Percentiles rank a stretch among this genome's conserved stretches.
Evolutionary conservation across 2,888 invertebrate genomes (phyloP).

Genomic region (Blomia tropicalis): DNA sequence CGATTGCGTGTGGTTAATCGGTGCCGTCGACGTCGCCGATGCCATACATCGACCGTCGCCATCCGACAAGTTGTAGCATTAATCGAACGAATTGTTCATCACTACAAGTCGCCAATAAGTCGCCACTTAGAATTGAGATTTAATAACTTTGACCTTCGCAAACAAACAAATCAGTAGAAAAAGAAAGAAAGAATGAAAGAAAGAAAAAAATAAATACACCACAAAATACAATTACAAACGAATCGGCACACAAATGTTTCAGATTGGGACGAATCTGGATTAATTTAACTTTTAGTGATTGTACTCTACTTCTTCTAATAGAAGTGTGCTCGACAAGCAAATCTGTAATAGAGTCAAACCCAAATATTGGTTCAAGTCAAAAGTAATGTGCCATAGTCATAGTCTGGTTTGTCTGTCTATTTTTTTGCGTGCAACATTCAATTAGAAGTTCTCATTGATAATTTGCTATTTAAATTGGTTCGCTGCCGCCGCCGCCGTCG

Average conservation of each 20-base stretch:
- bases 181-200: not conserved
- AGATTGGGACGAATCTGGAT: no score
- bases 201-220: slow-evolving; percentile 9
- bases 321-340: no score
- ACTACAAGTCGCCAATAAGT: not conserved
- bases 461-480: slow-evolving; percentile 11
- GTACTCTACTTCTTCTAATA: no score
- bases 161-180: not conserved
- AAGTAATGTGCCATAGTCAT: no score
- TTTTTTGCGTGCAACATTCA: slow-evolving; percentile 11
- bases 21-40: no score
- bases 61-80: not conserved
- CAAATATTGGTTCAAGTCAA: no score
- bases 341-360: no score
- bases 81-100: not conserved
- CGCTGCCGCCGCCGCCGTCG: no score
- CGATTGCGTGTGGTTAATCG: slow-evolving; percentile 12
- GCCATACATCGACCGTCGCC: not conserved
- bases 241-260: no score
- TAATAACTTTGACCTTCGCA: slow-evolving; percentile 9
- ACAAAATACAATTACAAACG: no score
- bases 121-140: slow-evolving; percentile 1
- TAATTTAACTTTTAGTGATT: no score
- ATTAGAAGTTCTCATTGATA: slow-evolving; percentile 8
- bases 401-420: no score